A percentile compares a stretch with the other conserved stretches of the same genome.
Conservation (phyloP, 2,797 vertebrate species). For the Girardinus metallicus region DNA sequence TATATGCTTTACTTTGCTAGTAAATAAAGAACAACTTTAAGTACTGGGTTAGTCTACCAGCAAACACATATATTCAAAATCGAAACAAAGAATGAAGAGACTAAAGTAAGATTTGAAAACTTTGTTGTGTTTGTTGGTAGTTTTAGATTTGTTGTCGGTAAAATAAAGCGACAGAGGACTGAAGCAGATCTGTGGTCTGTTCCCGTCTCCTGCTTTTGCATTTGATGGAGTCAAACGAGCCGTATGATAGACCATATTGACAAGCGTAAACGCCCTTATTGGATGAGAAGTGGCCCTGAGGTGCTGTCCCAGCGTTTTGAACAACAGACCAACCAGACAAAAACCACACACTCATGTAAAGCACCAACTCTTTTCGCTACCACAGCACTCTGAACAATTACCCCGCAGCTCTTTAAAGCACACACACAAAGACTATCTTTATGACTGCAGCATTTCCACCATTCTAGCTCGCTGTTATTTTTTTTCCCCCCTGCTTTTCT, state of each 20-base stretch:
- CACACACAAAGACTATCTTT: constrained; percentile 57
- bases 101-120: neutral
- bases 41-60: neutral
- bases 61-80: neutral
- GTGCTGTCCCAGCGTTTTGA: constrained; percentile 62
- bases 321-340: constrained; percentile 41
- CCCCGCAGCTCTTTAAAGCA: constrained; percentile 54
- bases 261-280: constrained; percentile 61
- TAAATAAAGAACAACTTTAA: neutral
- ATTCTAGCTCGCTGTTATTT: constrained; percentile 47
- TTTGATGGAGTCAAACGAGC: constrained; percentile 56
- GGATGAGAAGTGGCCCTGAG: constrained; percentile 55
- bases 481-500: constrained; percentile 33
- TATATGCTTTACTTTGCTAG: neutral
- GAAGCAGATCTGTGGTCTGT: constrained; percentile 3
- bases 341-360: constrained; percentile 62
- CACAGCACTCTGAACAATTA: constrained; percentile 70
- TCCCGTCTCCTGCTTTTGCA: constrained; percentile 14
- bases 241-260: constrained; percentile 63
- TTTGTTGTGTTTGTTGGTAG: constrained; percentile 12
- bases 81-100: neutral
- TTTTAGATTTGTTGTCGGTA: constrained; percentile 9
- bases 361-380: constrained; percentile 52
- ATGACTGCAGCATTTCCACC: constrained; percentile 65
- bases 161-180: neutral